Evolutionary conservation across 1,140 invertebrate species (phyloP), one percentile per base, ranked within the genome.

Genomic region (Gonatopus flavifemur): DNA sequence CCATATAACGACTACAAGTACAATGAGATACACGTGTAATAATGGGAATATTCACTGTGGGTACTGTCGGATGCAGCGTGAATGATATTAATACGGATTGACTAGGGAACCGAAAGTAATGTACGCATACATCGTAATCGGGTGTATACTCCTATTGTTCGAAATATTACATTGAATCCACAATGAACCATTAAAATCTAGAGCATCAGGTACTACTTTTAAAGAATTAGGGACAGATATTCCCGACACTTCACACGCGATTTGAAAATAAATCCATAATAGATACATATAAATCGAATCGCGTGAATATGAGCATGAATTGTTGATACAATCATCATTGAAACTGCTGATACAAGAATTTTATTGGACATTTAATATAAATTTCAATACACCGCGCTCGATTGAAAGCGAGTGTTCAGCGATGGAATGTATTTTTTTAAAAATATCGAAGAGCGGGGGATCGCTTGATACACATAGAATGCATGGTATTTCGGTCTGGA

Each of bases 401-500:
- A 57, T 59, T 40, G 32, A 15, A 24, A 21, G 21, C n/a, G 35
- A 54, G 45, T 49, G 40, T 39, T 9, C 30, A 31, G 30, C 49
- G 25, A n/a, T n/a, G n/a, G n/a, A n/a, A n/a, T n/a, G n/a, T n/a
- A n/a, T n/a, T n/a, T n/a, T n/a, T n/a, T n/a, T n/a, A n/a, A n/a
- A n/a, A n/a, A n/a, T n/a, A 25, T 45, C 33, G 20, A 25, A 18
- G 9, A 24, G 35, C 13, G 10, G 39, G 42, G 45, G 47, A 33
- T 20, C 39, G 8, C n/a, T 16, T 33, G 22, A 33, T 16, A 33
- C 37, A 28, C 42, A 38, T 22, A 30, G 42, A 49, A 60, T 38
- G 59, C 54, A 61, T 62, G 59, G 63, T 70, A 74, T 74, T 76
- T 66, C 66, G 72, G 73, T 76, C 69, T 66, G 49, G 60, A 69